Evolutionary conservation across 2,888 invertebrate species (phyloP).

Genomic region (Caenorhabditis drosophilae): DNA sequence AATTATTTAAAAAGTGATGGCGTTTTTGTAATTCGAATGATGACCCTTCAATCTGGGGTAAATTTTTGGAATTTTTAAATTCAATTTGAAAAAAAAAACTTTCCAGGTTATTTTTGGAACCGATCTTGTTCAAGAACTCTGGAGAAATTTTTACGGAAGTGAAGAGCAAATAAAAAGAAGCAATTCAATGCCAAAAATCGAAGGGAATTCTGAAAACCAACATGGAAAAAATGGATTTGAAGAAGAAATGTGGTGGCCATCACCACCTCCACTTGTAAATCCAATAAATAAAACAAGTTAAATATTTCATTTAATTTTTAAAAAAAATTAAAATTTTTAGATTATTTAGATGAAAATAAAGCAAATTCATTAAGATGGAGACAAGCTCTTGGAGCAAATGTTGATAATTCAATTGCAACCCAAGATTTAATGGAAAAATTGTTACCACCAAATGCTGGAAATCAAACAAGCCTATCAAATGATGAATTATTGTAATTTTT

Average conservation of each 20-base stretch:
- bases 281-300: slow-evolving; percentile 4
- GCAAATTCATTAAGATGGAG: slow-evolving; percentile 36
- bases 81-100: too few species aligned
- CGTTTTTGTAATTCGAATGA: slow-evolving; percentile 68
- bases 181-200: slow-evolving; percentile 52
- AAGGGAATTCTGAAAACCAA: slow-evolving; percentile 3
- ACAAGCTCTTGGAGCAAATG: slow-evolving; percentile 46
- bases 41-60: slow-evolving; percentile 67
- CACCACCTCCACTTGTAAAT: slow-evolving; percentile 28
- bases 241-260: slow-evolving; percentile 23
- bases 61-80: too few species aligned
- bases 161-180: slow-evolving; percentile 58
- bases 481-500: slow-evolving; percentile 36
- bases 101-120: slow-evolving; percentile 69
- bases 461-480: slow-evolving; percentile 6
- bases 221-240: not conserved
- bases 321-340: not conserved
- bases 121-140: slow-evolving; percentile 64
- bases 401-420: slow-evolving; percentile 35
- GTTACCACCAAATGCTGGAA: slow-evolving; percentile 11
- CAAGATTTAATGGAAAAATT: slow-evolving; percentile 48
- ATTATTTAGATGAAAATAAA: slow-evolving; percentile 21
- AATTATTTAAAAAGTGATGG: slow-evolving; percentile 66
- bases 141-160: slow-evolving; percentile 56
- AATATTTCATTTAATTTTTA: not conserved